Evolutionary conservation across 2,888 invertebrate species (phyloP), one percentile per base, ranked within the genome.

Genomic region (Busseola fusca): DNA sequence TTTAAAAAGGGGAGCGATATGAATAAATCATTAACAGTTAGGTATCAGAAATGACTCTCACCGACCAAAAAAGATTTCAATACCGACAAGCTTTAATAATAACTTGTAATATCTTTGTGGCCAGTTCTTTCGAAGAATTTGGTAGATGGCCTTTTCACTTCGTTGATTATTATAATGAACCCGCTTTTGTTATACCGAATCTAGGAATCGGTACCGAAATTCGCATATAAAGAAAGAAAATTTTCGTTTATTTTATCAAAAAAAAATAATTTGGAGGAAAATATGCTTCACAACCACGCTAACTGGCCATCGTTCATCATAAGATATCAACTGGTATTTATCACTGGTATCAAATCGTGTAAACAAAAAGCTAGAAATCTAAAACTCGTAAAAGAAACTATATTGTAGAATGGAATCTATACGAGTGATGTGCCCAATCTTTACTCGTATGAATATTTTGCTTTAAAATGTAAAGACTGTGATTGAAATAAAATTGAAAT

Each of bases 21-120:
- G 71, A 80, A 80, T 82, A 75, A 74, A 72, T 72, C 80, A 78
- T 73, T 62, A 34, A 50, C 52, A 62, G 72, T 65, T n/a, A n/a
- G n/a, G 34, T 67, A 73, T 83, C 56, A 78, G 62, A 73, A 75
- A 74, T 54, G 54, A 37, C 37, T 66, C 72, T 74, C 74, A 70
- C 52, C 58, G 50, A 74, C 56, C 58, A 62, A 77, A 48, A 74
- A 73, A 74, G 64, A 71, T 74, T 70, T 65, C 52, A 70, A 60
- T 54, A 64, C 58, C n/a, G 63, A 65, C 42, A 63, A 54, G 14
- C 50, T 3, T 50, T 56, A 52, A 30, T 25, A 18, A 60, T 69
- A 37, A 27, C 9, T 62, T 68, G 12, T 63, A 21, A 57, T 54
- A 62, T 69, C 34, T 14, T 59, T 64, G 9, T 42, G 25, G 14